Base-by-base conservation (phyloP, 37 sponge, comb jelly and placozoan genomes). In the Halichondria panicea region DNA sequence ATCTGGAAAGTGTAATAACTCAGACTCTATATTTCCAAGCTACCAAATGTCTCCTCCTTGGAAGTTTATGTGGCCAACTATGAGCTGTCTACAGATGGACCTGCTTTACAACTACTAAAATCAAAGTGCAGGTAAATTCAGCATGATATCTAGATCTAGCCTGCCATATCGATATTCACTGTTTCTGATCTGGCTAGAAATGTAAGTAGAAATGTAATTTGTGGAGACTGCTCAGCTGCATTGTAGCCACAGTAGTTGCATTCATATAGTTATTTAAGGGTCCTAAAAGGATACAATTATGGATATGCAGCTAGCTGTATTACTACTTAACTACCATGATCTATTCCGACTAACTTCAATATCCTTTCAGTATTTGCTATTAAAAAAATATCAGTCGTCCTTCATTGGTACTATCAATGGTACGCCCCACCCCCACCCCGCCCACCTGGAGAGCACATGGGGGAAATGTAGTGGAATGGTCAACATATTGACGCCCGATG, bases 61-160 rank as follows among this genome's bases (percentile, higher is more conserved):
- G 80, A 79, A 58, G 70, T 34, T 0, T 42, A 37, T 68, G 70
- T 68, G 46, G 61, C 61, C 28, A 48, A 70, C 0, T 18, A 21
- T 28, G 25, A 38, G 5, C 50, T 13, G 38, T 30, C 33, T 22
- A 35, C 35, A 1, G 31, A 53, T 22, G 66, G 73, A 39, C 34
- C 73, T 1, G 7, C 45, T 75, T 55, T 74, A 8, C 83, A 73
- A 18, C 38, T 21, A 1, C 59, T 74, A 48, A 83, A 83, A 36
- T 53, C 83, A 18, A 83, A 83, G 43, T 83, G 83, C 76, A 83
- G 83, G 83, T 83, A 66, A 18, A 55, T 72, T 13, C 4, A 2
- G 18, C 25, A 59, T 59, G 25, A 7, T 13, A n/a, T n/a, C n/a
- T n/a, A n/a, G n/a, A 25, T 59, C 25, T 22, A 59, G n/a, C n/a